Conservation (phyloP, 2,888 invertebrate genomes). For the Lasiommata megera region DNA sequence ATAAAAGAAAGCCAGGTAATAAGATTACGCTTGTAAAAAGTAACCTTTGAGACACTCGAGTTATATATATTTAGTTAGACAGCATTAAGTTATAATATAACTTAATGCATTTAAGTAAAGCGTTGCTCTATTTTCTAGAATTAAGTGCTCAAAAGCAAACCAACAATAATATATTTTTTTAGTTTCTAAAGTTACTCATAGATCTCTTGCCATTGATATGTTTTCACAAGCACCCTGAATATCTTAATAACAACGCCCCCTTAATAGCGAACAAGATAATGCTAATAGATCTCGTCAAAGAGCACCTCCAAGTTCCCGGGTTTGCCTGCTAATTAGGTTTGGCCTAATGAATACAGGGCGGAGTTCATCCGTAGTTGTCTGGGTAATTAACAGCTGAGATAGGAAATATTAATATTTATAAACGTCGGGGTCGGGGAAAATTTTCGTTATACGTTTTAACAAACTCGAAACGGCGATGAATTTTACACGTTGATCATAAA, state of each 20-base stretch:
- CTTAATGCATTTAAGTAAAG: no score
- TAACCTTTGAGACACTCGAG: no score
- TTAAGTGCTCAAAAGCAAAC: no score
- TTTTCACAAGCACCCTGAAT: constrained; percentile 1
- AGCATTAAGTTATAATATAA: no score
- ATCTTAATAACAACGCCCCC: constrained; percentile 1
- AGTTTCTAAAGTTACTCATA: no score
- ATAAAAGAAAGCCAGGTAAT: no score
- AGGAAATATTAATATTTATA: constrained; percentile 78
- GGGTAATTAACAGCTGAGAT: constrained; percentile 73
- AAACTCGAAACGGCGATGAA: constrained; percentile 53
- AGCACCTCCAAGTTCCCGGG: constrained; percentile 44
- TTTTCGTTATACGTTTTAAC: constrained; percentile 58
- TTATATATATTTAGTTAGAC: no score
- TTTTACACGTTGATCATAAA: constrained; percentile 57
- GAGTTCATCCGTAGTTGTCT: constrained; percentile 68
- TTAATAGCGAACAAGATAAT: constrained; percentile 14
- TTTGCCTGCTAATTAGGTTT: constrained; percentile 70
- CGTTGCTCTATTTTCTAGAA: no score
- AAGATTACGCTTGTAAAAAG: no score
- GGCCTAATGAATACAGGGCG: constrained; percentile 48
- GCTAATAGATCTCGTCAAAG: constrained; percentile 18
- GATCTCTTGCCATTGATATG: neutral
- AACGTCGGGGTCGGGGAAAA: constrained; percentile 51
- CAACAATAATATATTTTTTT: no score